A percentile compares a stretch with the other conserved stretches of the same genome.
Conservation (phyloP, 2,113 vertebrate genomes). For the Sapayoa aenigma region DNA sequence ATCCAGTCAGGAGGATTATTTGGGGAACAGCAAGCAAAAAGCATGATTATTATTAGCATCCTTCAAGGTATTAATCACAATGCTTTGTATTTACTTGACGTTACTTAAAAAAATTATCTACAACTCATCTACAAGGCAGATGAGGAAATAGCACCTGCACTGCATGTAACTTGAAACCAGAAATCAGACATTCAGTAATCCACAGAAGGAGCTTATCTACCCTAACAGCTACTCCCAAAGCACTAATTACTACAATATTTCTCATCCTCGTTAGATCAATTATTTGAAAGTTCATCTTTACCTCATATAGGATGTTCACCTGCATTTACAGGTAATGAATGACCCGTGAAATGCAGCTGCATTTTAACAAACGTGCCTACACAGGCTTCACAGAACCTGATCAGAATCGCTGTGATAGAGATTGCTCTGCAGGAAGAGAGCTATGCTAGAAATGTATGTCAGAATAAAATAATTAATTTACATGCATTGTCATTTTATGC, state of each 20-base stretch:
- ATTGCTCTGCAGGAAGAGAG: neutral
- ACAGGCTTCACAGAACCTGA: neutral
- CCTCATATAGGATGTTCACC: neutral
- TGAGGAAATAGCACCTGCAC: constrained; percentile 6
- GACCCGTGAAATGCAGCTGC: neutral
- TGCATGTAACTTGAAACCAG: neutral
- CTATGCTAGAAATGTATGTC: constrained; percentile 43
- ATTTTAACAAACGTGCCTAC: neutral
- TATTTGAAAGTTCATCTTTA: neutral
- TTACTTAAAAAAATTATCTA: neutral
- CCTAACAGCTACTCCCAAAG: neutral
- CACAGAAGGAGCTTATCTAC: neutral
- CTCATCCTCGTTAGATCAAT: neutral
- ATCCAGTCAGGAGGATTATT: constrained; percentile 1
- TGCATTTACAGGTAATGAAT: neutral
- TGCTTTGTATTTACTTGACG: neutral
- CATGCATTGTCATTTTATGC: constrained; percentile 74
- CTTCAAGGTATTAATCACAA: neutral
- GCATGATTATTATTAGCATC: constrained; percentile 10
- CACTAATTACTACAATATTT: neutral
- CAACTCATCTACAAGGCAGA: neutral
- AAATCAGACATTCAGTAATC: neutral
- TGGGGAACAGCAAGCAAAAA: constrained; percentile 9
- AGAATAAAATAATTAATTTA: constrained; percentile 66
- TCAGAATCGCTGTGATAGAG: neutral